Evolutionary conservation across 92 coral and sea anemone species (phyloP).

Genomic region (Zoanthus solanderi): DNA sequence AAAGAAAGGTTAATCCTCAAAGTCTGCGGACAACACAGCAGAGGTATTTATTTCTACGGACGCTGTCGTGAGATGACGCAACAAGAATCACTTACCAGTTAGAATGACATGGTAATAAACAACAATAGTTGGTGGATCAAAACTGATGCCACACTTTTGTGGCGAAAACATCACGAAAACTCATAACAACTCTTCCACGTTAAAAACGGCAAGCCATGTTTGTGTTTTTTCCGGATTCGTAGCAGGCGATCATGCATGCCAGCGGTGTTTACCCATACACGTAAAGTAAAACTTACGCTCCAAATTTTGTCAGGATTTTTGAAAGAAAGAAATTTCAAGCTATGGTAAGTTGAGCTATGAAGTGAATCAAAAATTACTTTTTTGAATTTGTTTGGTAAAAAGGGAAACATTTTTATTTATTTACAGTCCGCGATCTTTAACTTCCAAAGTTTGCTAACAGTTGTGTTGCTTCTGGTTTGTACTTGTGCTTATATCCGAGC

Average conservation of each 20-base stretch:
- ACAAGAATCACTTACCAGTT: conserved; percentile 69
- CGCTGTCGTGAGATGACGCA: no score
- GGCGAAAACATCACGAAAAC: conserved; percentile 79
- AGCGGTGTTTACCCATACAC: conserved; percentile 33
- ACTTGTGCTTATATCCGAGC: conserved; percentile 97
- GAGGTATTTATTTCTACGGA: no score
- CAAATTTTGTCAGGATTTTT: neutral
- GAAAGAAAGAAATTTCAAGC: conserved; percentile 19
- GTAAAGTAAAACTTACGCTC: neutral
- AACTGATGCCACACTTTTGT: conserved; percentile 93
- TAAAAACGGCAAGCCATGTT: neutral
- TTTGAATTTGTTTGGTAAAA: neutral
- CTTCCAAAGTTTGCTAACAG: conserved; percentile 96
- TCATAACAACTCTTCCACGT: neutral
- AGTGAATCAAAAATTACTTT: neutral
- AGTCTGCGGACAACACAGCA: no score
- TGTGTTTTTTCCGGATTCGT: no score
- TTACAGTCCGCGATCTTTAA: conserved; percentile 95
- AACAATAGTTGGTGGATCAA: conserved; percentile 91
- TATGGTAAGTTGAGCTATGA: conserved; percentile 14
- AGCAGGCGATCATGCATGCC: conserved; percentile 1
- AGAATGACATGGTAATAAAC: conserved; percentile 79
- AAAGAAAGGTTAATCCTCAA: no score
- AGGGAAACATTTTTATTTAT: conserved; percentile 5
- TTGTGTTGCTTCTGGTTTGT: conserved; percentile 87